Evolutionary conservation across 2,888 invertebrate genomes (phyloP), one percentile per base, ranked within the genome.

Genomic region (Sycophila texana): DNA sequence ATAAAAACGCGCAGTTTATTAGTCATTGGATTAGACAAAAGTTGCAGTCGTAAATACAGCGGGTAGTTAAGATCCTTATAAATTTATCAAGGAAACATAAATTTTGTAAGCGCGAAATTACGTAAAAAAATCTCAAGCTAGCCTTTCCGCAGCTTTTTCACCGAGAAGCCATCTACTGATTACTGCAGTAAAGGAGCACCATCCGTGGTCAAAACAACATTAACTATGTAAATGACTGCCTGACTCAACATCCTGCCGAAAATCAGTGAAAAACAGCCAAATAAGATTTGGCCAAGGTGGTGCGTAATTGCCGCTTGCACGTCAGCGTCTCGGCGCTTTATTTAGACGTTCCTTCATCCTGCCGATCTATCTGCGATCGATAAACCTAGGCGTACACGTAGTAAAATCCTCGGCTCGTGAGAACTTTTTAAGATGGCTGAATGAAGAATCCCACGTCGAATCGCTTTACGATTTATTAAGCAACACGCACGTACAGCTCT

Each of bases 391-490:
- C 22, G 22, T 22, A 18, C 18, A 30, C n/a, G 13, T 18, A 30
- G 20, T 1, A n/a, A 14, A 66, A 30, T 68, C 14, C 26, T 39
- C 2, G 26, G 22, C 4, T 14, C 67, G 67, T 67, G 67, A 51
- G 74, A 75, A 75, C 20, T 60, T 53, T 39, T 57, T 16, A 22
- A 14, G 53, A 58, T 51, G 20, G 20, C 26, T 67, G 58, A 58
- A 67, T 67, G 47, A 71, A 70, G n/a, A 30, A 75, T 76, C 70
- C 61, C 70, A 70, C 70, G 75, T 55, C 30, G 53, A 1, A 68
- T 26, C 39, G 26, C 30, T 68, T 18, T 39, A 63, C 63, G 18
- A n/a, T 60, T 67, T 60, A 67, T 58, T 67, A 67, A 26, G 49
- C n/a, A 10, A 51, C 58, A 51, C 58, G 18, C 30, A 13, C 16